phyloP scores from a whole-genome alignment of 2,888 invertebrate species.

The Alentia gelatinosa region DNA sequence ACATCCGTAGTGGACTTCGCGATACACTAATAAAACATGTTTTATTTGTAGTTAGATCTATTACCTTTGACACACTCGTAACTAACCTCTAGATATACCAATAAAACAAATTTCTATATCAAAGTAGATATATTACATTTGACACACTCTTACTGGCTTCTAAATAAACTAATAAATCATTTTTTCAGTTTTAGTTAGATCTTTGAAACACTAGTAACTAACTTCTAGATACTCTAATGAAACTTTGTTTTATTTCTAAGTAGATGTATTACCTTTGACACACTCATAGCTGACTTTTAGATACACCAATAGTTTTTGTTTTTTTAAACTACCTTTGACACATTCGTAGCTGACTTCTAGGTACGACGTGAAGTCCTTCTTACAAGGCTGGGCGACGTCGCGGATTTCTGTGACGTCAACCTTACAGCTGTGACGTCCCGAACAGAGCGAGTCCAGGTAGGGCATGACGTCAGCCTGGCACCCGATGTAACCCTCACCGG shows the following conservation, averaged over 20 bases:
- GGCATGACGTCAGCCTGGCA: constrained; percentile 56
- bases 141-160: no score
- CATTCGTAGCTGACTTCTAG: constrained; percentile 50
- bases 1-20: no score
- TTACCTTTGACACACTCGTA: constrained; percentile 50
- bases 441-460: constrained; percentile 50
- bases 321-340: constrained; percentile 47
- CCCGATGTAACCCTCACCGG: constrained; percentile 63
- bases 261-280: constrained; percentile 47
- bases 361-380: constrained; percentile 54
- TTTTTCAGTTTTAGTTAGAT: no score
- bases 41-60: no score
- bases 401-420: constrained; percentile 49
- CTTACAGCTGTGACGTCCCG: constrained; percentile 36
- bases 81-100: no score
- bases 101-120: no score
- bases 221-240: neutral
- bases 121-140: no score
- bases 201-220: no score
- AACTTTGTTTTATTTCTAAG: no score
- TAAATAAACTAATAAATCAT: no score
- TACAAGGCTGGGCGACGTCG: constrained; percentile 53
- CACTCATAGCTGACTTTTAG: no score
- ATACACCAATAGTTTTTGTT: neutral
- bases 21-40: neutral